A percentile compares a stretch with the other conserved stretches of the same genome.
Conservation (phyloP, 2,888 invertebrate species). For the Cyrtodaria siliqua region DNA sequence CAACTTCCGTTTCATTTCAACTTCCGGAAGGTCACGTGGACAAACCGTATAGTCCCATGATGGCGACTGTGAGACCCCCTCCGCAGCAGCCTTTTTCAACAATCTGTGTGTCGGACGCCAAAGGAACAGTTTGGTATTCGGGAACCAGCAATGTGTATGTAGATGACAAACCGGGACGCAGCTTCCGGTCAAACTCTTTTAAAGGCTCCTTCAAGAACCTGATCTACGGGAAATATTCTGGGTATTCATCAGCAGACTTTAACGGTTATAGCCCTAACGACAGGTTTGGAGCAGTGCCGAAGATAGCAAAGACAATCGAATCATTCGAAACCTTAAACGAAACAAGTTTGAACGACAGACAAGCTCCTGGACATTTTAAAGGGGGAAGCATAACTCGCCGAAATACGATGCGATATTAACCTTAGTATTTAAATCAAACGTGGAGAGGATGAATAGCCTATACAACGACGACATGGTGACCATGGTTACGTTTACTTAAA, state of each 20-base stretch:
- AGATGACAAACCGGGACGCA: not conserved
- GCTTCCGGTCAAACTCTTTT: not conserved
- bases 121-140: not conserved
- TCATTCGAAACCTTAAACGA: not conserved
- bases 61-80: not conserved
- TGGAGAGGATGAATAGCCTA: too few relatives aligned
- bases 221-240: not conserved
- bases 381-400: not conserved
- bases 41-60: slow-evolving; percentile 2
- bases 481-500: too few relatives aligned
- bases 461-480: too few relatives aligned
- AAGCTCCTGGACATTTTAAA: not conserved
- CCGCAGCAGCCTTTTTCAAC: not conserved
- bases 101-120: not conserved
- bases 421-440: too few relatives aligned
- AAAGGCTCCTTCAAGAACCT: not conserved
- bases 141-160: not conserved
- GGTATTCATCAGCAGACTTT: not conserved
- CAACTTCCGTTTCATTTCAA: slow-evolving; percentile 3
- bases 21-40: slow-evolving; percentile 10
- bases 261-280: not conserved
- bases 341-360: too few relatives aligned
- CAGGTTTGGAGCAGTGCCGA: not conserved
- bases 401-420: not conserved
- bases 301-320: not conserved